These are phyloP conservation scores for Anoplopoma fimbria DNA, from an alignment of 2,113 vertebrate genomes.

Conservation along the genomic window DNA sequence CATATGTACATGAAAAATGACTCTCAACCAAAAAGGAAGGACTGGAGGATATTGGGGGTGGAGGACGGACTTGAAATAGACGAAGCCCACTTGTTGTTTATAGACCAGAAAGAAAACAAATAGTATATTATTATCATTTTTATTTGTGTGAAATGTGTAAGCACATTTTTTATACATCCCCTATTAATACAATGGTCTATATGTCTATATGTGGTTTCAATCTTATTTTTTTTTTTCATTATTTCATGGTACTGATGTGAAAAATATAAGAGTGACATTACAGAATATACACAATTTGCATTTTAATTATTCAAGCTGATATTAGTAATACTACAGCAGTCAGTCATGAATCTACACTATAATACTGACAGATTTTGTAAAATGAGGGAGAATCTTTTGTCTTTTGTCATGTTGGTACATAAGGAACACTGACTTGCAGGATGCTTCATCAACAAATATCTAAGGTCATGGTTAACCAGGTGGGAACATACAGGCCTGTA, in stretches of 20 bases:
- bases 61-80: conserved; percentile 26
- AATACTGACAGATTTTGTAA: background rate
- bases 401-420: background rate
- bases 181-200: conserved; percentile 4
- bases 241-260: background rate
- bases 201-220: background rate
- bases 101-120: conserved; percentile 21
- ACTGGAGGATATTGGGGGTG: background rate
- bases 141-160: conserved; percentile 30
- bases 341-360: background rate
- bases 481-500: background rate
- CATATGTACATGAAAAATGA: conserved; percentile 53
- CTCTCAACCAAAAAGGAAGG: conserved; percentile 12
- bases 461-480: background rate
- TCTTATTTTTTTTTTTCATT: background rate
- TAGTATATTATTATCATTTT: conserved; percentile 35
- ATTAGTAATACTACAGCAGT: background rate
- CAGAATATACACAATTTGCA: background rate
- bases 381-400: background rate
- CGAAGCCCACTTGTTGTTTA: conserved; percentile 1
- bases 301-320: background rate
- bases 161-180: conserved; percentile 15
- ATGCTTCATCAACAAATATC: background rate
- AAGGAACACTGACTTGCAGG: background rate
- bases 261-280: background rate